A percentile compares a stretch with the other conserved stretches of the same genome.
Evolutionary conservation across 92 coral and sea anemone genomes (phyloP).

Genomic region (Pocillopora meandrina): DNA sequence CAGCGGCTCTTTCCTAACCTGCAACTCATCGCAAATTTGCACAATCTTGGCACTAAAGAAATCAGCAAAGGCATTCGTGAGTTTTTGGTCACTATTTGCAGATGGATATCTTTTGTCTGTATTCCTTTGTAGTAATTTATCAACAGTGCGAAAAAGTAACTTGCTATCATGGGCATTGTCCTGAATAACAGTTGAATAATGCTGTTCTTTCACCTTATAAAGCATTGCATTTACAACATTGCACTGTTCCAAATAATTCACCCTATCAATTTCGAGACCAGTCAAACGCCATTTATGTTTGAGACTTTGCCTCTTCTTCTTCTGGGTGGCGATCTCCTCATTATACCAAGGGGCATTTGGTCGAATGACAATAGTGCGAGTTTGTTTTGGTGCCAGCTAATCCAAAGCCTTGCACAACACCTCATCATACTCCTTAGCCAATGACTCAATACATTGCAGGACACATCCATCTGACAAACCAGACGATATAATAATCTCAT

Average conservation of each 20-base stretch:
- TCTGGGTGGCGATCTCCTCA: constrained; percentile 30
- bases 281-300: constrained; percentile 55
- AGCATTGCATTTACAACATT: constrained; percentile 35
- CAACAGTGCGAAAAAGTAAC: constrained; percentile 22
- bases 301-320: neutral
- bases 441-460: neutral
- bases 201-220: neutral
- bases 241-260: constrained; percentile 25
- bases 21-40: neutral
- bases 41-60: neutral
- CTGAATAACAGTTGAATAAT: constrained; percentile 31
- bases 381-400: constrained; percentile 39
- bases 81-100: constrained; percentile 8
- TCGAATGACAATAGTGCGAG: constrained; percentile 28
- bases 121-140: constrained; percentile 12
- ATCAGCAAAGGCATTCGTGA: constrained; percentile 9
- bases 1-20: too few species aligned
- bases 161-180: constrained; percentile 35
- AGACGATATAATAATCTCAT: too few species aligned
- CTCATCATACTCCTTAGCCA: constrained; percentile 20
- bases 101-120: neutral
- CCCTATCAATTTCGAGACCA: constrained; percentile 11
- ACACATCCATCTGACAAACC: too few species aligned
- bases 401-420: constrained; percentile 21
- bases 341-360: constrained; percentile 52